These are phyloP conservation scores for Drosophila asahinai DNA, from an alignment of 1,140 invertebrate genomes.

Conservation along the genomic window DNA sequence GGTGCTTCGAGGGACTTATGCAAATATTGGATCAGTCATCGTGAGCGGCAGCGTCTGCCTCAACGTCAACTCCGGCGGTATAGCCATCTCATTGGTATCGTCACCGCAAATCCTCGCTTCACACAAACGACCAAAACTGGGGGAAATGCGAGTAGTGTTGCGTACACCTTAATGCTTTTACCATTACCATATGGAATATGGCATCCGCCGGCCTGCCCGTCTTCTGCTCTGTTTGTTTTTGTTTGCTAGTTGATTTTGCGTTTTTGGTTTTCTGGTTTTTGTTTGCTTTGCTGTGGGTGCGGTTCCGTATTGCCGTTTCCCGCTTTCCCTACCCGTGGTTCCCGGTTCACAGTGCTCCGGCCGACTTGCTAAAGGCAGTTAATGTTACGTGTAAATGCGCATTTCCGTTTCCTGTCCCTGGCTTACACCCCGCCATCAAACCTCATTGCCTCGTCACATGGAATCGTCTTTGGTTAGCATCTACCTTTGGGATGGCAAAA, in stretches of 20 bases:
- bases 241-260: conserved; percentile 78
- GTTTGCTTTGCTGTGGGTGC: conserved; percentile 60
- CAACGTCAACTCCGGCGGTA: conserved; percentile 32
- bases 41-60: conserved; percentile 27
- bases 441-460: not conserved
- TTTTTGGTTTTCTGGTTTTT: conserved; percentile 73
- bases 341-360: conserved; percentile 11
- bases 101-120: conserved; percentile 67
- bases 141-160: conserved; percentile 23
- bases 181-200: conserved; percentile 72
- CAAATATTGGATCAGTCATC: conserved; percentile 74
- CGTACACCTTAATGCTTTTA: conserved; percentile 78
- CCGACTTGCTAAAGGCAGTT: conserved; percentile 64
- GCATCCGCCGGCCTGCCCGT: conserved; percentile 11
- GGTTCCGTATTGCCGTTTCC: conserved; percentile 14
- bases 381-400: conserved; percentile 83
- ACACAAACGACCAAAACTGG: conserved; percentile 46
- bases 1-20: conserved; percentile 73
- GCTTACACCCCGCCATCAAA: conserved; percentile 25
- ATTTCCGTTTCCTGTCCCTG: conserved; percentile 73
- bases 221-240: conserved; percentile 30
- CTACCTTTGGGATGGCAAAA: not conserved
- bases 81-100: conserved; percentile 64
- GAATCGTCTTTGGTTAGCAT: not conserved
- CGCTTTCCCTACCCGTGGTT: not conserved